Evolutionary conservation across 2,888 invertebrate species (phyloP).

Genomic region (Agrochola macilenta): DNA sequence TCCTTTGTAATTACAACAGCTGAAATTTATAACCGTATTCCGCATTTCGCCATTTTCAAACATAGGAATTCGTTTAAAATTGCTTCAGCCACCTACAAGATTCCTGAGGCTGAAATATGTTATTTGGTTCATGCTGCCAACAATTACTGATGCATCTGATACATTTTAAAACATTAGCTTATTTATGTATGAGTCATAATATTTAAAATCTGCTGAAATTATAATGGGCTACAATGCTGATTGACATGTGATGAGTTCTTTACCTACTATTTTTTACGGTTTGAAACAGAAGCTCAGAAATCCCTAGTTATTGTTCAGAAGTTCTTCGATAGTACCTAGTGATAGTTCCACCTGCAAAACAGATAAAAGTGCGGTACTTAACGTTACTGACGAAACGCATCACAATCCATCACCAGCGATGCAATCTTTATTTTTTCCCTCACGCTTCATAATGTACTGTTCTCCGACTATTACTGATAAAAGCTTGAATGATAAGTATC

Average conservation of each 20-base stretch:
- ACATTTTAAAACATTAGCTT: slow-evolving; percentile 28
- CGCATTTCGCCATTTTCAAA: slow-evolving; percentile 71
- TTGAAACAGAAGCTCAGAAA: not conserved
- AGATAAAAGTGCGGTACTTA: not conserved
- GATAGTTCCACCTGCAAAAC: slow-evolving; percentile 4
- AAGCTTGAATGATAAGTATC: slow-evolving; percentile 60
- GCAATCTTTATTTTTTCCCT: slow-evolving; percentile 58
- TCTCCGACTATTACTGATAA: slow-evolving; percentile 54
- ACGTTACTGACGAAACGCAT: slow-evolving; percentile 9
- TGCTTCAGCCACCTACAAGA: slow-evolving; percentile 71
- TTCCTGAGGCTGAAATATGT: slow-evolving; percentile 66
- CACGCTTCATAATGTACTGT: slow-evolving; percentile 49
- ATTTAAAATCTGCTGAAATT: slow-evolving; percentile 11
- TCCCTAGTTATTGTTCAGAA: not conserved
- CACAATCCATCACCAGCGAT: slow-evolving; percentile 46
- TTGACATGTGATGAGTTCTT: slow-evolving; percentile 7
- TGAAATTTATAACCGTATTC: slow-evolving; percentile 71
- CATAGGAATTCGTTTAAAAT: slow-evolving; percentile 75
- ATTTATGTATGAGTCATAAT: slow-evolving; percentile 40
- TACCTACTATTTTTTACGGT: not conserved
- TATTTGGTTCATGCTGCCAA: slow-evolving; percentile 65
- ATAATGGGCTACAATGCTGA: slow-evolving; percentile 11
- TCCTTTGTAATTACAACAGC: slow-evolving; percentile 64
- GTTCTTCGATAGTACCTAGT: not conserved
- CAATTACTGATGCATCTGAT: slow-evolving; percentile 59